These are phyloP conservation scores for Iguana delicatissima DNA, from an alignment of 2,797 vertebrate species.

Conservation along the genomic window DNA sequence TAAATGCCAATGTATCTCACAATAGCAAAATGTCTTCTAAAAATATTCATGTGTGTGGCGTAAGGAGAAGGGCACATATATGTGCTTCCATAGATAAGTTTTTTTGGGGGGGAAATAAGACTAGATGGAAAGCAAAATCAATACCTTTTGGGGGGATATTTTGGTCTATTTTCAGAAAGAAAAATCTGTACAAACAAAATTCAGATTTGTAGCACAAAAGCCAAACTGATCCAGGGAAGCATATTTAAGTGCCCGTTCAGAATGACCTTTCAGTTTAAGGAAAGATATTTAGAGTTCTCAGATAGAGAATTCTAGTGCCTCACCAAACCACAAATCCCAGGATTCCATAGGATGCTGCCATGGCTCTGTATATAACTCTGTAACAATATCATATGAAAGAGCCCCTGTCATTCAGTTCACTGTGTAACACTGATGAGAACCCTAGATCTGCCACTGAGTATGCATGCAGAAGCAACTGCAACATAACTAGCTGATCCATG, in stretches of 20 bases:
- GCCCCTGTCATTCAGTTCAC: neutral
- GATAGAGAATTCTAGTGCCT: no score
- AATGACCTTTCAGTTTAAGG: no score
- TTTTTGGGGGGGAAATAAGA: neutral
- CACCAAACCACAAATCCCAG: no score
- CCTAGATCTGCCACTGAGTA: neutral
- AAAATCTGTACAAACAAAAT: neutral
- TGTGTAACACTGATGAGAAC: neutral
- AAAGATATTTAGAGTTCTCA: neutral
- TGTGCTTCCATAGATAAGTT: neutral
- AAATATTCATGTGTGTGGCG: neutral
- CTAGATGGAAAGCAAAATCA: neutral
- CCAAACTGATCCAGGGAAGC: neutral
- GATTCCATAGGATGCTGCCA: no score
- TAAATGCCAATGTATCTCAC: neutral
- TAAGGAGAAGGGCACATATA: neutral
- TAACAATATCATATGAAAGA: no score
- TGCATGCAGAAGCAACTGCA: neutral
- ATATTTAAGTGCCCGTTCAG: neutral
- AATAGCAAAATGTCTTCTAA: neutral
- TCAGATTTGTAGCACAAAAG: neutral
- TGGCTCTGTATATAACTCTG: no score
- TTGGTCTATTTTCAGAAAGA: neutral
- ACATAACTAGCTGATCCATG: neutral
- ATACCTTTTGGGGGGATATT: neutral